Base-by-base conservation (phyloP, 2,113 vertebrate genomes). In the Anas platyrhynchos region DNA sequence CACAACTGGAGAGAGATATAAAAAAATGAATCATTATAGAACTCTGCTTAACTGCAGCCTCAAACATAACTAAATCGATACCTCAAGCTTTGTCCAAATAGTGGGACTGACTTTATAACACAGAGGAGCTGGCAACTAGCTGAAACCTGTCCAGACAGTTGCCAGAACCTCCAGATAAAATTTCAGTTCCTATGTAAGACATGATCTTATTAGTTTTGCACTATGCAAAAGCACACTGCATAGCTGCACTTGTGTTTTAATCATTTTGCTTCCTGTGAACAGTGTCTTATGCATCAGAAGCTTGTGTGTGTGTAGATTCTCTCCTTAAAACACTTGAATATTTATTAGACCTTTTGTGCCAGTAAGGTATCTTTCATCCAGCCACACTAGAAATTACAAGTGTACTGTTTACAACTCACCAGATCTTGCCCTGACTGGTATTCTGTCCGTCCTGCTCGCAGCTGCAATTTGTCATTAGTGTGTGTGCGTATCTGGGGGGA, bases 61-160 rank as follows among this genome's bases (percentile, higher is more conserved):
- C 5, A 17, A n/a, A 11, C 10, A 21, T 14, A 20, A 54, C 6
- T 80, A 74, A 41, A 91, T 2, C 8, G 34, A 27, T 14, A 7
- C 12, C n/a, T 61, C 29, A 63, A 13, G 46, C 20, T 84, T 69
- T 34, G 9, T 6, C 20, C 26, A 59, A 31, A 83, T 66, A 71
- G 3, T 25, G 22, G 11, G 8, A 44, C 15, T 15, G 4, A 2
- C 88, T 59, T 54, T 34, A 21, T 36, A 63, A n/a, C 7, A 27
- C 16, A n/a, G 0, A 59, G 2, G 13, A 68, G 3, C 2, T 22
- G 3, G 7, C 2, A 17, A 9, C 11, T 48, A 32, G 12, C 38
- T 76, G 43, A 80, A 88, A 85, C 72, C 0, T 85, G 22, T 25
- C 1, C 4, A 82, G 6, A 34, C 55, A 80, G 25, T 3, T 32